Conservation (phyloP, 1,140 invertebrate genomes). For the Drosophila arawakana region DNA sequence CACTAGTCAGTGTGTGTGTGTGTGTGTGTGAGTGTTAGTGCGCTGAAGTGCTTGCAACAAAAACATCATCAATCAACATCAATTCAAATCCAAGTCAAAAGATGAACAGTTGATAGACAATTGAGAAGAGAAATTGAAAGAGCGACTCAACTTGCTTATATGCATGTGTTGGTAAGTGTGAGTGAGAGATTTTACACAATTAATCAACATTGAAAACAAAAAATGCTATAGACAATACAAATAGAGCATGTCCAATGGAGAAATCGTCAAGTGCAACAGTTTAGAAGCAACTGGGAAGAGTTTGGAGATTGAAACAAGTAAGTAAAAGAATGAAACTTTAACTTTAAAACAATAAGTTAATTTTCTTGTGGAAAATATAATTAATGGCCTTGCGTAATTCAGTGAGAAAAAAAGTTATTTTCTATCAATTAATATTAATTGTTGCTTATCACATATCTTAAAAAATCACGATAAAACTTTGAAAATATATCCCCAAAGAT, state of each 20-base stretch:
- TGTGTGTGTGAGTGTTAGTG: neutral
- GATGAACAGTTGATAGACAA: constrained; percentile 50
- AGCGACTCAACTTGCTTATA: neutral
- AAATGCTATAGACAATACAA: constrained; percentile 16
- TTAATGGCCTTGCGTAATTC: too few species aligned
- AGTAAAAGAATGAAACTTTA: neutral
- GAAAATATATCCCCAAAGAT: neutral
- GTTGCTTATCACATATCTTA: too few species aligned
- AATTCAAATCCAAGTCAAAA: constrained; percentile 52
- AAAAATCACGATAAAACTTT: neutral
- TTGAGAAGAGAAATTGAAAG: constrained; percentile 45
- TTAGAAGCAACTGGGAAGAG: neutral
- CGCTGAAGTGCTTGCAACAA: constrained; percentile 12
- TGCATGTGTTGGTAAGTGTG: neutral
- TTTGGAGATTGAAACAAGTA: neutral
- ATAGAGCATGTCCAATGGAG: neutral
- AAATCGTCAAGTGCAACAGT: neutral
- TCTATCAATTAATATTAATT: too few species aligned
- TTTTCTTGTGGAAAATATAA: too few species aligned
- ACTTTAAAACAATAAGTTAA: neutral
- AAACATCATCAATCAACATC: constrained; percentile 60
- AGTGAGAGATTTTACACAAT: constrained; percentile 15
- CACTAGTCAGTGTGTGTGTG: neutral
- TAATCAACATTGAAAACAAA: constrained; percentile 39
- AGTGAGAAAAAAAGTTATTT: too few species aligned